These are phyloP conservation scores for Halichoeres trimaculatus DNA, from an alignment of 2,113 vertebrate species.

Conservation along the genomic window DNA sequence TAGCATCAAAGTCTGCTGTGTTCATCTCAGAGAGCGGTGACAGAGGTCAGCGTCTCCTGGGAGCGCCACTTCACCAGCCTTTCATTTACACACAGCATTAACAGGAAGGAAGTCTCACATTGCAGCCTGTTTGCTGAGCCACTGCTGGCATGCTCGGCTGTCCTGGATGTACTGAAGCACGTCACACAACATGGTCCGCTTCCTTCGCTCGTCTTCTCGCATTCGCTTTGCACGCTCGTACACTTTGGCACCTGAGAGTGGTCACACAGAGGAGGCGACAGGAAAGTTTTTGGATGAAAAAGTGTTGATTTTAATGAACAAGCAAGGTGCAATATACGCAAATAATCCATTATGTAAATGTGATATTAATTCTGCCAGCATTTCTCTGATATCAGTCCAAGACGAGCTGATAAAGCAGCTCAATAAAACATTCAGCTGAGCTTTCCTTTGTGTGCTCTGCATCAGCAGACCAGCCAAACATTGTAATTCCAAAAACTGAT, in stretches of 20 bases:
- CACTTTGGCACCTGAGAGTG: conserved; percentile 89
- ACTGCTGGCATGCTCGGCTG: conserved; percentile 95
- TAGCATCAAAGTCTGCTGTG: conserved; percentile 14
- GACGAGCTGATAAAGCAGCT: conserved; percentile 5
- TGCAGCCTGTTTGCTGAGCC: conserved; percentile 96
- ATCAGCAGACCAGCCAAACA: conserved; percentile 19
- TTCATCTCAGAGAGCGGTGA: conserved; percentile 38
- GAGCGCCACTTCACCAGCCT: conserved; percentile 17
- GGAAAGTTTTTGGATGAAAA: not conserved
- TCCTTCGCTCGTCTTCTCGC: conserved; percentile 91
- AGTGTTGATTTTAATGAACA: not conserved
- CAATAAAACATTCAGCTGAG: conserved; percentile 15
- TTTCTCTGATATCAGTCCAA: conserved; percentile 12
- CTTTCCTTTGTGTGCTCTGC: conserved; percentile 2
- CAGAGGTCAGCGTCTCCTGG: conserved; percentile 45
- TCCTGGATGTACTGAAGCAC: conserved; percentile 98
- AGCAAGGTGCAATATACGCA: not conserved
- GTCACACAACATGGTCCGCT: conserved; percentile 94
- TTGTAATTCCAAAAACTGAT: not conserved
- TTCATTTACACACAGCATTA: conserved; percentile 23
- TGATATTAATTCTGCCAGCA: conserved; percentile 17
- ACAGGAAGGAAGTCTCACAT: conserved; percentile 83
- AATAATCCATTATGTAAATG: not conserved
- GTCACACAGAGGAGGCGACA: not conserved
- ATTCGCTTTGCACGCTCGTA: conserved; percentile 92